Evolutionary conservation across 2,888 invertebrate genomes (phyloP).

Genomic region (Drosophila meridionalis): DNA sequence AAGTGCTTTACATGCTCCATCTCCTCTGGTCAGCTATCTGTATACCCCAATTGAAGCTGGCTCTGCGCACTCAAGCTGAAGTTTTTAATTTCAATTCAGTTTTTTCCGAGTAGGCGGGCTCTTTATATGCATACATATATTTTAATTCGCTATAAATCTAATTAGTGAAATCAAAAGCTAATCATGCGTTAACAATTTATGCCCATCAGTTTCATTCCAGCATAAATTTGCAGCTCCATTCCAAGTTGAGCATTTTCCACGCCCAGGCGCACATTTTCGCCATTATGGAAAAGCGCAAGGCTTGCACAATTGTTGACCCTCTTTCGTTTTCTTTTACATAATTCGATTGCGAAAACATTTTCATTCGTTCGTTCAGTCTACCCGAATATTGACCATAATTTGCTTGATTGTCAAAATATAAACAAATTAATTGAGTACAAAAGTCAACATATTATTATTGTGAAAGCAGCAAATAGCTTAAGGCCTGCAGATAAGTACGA

Average conservation of each 20-base stretch:
- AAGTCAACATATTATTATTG: background rate
- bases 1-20: conserved; percentile 51
- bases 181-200: conserved; percentile 80
- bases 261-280: conserved; percentile 18
- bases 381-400: conserved; percentile 1
- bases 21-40: conserved; percentile 5
- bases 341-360: conserved; percentile 54
- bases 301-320: conserved; percentile 55
- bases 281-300: conserved; percentile 56
- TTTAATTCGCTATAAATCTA: conserved; percentile 79
- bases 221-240: conserved; percentile 30
- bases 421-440: conserved; percentile 10
- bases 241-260: background rate
- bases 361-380: background rate
- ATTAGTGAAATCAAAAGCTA: conserved; percentile 77
- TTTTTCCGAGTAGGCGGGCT: background rate
- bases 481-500: background rate
- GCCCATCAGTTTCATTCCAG: conserved; percentile 68
- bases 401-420: conserved; percentile 6
- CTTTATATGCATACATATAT: conserved; percentile 23
- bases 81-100: conserved; percentile 61
- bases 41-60: background rate
- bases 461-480: background rate
- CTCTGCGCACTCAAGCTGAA: conserved; percentile 60
- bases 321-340: conserved; percentile 39